Evolutionary conservation across 1,140 invertebrate species (phyloP).

Genomic region (Piezodorus guildinii): DNA sequence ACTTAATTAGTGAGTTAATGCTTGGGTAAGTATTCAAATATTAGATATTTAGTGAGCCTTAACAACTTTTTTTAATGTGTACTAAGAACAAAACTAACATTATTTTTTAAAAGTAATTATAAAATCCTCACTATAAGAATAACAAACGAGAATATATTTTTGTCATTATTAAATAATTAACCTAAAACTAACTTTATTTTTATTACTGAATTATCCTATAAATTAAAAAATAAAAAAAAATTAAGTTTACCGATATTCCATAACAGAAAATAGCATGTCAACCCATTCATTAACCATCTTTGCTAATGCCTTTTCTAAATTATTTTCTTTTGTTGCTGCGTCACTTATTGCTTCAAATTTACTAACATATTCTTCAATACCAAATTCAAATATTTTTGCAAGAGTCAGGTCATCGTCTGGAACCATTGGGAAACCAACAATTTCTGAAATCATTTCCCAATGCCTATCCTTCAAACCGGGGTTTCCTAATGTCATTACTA

Average conservation of each 20-base stretch:
- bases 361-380: conserved; percentile 75
- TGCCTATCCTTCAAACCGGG: conserved; percentile 84
- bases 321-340: conserved; percentile 89
- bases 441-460: conserved; percentile 92
- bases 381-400: conserved; percentile 85
- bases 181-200: no score
- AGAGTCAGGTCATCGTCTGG: conserved; percentile 69
- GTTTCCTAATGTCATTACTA: conserved; percentile 86
- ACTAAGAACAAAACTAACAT: no score
- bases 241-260: conserved; percentile 41
- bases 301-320: conserved; percentile 74
- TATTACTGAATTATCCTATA: no score
- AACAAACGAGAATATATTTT: no score
- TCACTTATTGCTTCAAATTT: conserved; percentile 91
- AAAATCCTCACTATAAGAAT: no score
- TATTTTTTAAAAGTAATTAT: no score
- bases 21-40: neutral
- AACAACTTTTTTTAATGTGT: no score
- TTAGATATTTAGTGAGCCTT: neutral
- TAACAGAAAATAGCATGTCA: conserved; percentile 68
- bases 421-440: conserved; percentile 84
- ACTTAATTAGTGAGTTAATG: neutral
- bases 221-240: neutral
- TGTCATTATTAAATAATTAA: no score
- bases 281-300: conserved; percentile 92